Evolutionary conservation across 2,797 vertebrate species (phyloP).

Genomic region (Champsocephalus esox): DNA sequence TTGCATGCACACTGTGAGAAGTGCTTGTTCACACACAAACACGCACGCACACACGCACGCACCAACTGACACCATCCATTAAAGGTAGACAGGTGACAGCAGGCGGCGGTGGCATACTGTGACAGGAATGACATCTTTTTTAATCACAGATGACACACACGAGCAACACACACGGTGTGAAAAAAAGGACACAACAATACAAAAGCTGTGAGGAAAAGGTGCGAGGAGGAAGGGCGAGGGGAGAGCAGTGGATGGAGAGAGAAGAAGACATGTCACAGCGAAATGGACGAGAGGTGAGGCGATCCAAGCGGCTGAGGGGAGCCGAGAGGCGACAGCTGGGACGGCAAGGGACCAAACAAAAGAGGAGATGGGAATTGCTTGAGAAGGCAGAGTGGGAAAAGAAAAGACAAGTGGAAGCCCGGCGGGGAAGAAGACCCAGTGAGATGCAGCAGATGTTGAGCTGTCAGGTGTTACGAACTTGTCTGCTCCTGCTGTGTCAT

Average conservation of each 20-base stretch:
- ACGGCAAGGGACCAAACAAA: constrained; percentile 29
- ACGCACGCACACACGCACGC: constrained; percentile 3
- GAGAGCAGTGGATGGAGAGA: background rate
- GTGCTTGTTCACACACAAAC: background rate
- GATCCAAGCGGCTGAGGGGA: constrained; percentile 5
- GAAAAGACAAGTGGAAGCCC: constrained; percentile 16
- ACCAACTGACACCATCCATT: constrained; percentile 50
- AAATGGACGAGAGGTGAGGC: constrained; percentile 22
- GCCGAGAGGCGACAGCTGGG: constrained; percentile 38
- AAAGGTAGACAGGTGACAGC: constrained; percentile 60
- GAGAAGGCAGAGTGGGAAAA: constrained; percentile 8
- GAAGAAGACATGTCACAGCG: constrained; percentile 13
- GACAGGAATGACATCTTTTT: constrained; percentile 61
- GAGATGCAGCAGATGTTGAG: constrained; percentile 47
- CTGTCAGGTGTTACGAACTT: constrained; percentile 43
- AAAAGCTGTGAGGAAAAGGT: background rate
- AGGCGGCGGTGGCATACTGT: constrained; percentile 56
- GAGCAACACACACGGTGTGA: background rate
- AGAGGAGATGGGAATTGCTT: constrained; percentile 21
- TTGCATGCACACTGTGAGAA: no score
- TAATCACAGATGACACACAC: constrained; percentile 49
- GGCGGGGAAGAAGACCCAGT: background rate
- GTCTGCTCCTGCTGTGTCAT: constrained; percentile 33
- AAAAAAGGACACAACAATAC: constrained; percentile 24
- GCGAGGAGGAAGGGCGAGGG: background rate